Evolutionary conservation across 2,797 vertebrate species (phyloP).

Genomic region (Poecilia picta): DNA sequence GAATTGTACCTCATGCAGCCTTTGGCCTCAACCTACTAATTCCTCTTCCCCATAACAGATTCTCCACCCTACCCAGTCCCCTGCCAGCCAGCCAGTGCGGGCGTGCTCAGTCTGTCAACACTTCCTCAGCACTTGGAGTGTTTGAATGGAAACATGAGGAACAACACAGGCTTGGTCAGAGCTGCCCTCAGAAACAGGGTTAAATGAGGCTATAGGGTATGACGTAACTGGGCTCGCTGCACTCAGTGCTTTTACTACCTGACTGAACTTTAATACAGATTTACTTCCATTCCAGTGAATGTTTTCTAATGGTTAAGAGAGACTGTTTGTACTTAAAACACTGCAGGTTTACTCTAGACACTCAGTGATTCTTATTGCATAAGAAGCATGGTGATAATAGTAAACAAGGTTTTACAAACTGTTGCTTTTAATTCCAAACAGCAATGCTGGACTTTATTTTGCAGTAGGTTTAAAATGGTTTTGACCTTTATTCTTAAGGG

Average conservation of each 20-base stretch:
- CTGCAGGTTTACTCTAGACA: slow-evolving; percentile 28
- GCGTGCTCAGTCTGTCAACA: slow-evolving; percentile 77
- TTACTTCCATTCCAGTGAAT: slow-evolving; percentile 30
- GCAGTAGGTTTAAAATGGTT: neutral
- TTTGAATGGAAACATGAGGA: slow-evolving; percentile 71
- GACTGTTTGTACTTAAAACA: slow-evolving; percentile 40
- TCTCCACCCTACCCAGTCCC: slow-evolving; percentile 54
- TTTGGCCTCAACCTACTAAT: slow-evolving; percentile 47
- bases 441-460: neutral
- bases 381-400: neutral
- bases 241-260: slow-evolving; percentile 49
- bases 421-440: slow-evolving; percentile 1
- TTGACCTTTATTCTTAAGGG: neutral
- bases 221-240: slow-evolving; percentile 70
- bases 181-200: slow-evolving; percentile 54
- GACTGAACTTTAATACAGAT: slow-evolving; percentile 52
- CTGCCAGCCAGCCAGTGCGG: slow-evolving; percentile 54
- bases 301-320: slow-evolving; percentile 36
- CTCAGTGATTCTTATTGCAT: slow-evolving; percentile 26
- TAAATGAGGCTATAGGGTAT: slow-evolving; percentile 55
- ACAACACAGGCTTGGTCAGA: slow-evolving; percentile 49
- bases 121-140: slow-evolving; percentile 59
- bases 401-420: neutral
- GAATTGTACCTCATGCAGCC: slow-evolving; percentile 51
- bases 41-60: slow-evolving; percentile 44